Evolutionary conservation across 2,888 invertebrate genomes (phyloP).

Genomic region (Cerastoderma edule): DNA sequence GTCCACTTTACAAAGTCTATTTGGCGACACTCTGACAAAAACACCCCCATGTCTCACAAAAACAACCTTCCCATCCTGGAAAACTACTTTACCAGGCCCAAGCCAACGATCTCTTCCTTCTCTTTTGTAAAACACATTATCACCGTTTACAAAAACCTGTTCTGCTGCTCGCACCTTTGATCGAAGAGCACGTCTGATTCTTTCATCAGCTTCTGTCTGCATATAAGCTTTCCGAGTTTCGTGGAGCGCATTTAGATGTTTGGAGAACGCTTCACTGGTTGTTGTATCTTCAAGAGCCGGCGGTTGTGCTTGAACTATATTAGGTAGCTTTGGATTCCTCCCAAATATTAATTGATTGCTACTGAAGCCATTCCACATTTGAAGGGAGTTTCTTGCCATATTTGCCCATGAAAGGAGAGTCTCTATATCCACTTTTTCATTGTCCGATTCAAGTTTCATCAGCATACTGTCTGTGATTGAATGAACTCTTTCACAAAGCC

Average conservation of each 20-base stretch:
- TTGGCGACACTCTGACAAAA: constrained; percentile 64
- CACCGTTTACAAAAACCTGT: constrained; percentile 58
- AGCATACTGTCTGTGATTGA: constrained; percentile 49
- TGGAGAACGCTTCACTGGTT: constrained; percentile 15
- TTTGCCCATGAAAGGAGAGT: constrained; percentile 42
- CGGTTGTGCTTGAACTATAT: constrained; percentile 17
- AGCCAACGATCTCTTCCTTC: constrained; percentile 52
- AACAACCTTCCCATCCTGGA: constrained; percentile 65
- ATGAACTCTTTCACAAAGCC: constrained; percentile 45
- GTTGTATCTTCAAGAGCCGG: constrained; percentile 46
- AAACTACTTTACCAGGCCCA: constrained; percentile 61
- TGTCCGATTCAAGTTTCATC: constrained; percentile 38
- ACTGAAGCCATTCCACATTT: constrained; percentile 49
- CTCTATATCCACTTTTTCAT: background rate
- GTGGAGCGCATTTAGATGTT: constrained; percentile 39
- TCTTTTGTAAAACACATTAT: constrained; percentile 60
- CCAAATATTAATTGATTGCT: too few relatives aligned
- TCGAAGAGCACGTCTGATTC: constrained; percentile 56
- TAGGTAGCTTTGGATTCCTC: background rate
- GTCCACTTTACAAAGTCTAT: constrained; percentile 45
- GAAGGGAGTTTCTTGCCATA: constrained; percentile 43
- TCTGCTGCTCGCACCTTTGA: constrained; percentile 57
- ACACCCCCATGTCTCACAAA: constrained; percentile 63
- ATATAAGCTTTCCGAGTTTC: constrained; percentile 51
- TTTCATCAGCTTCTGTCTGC: constrained; percentile 55